These are phyloP conservation scores for Phthorimaea operculella DNA, from an alignment of 1,140 invertebrate genomes.

Conservation along the genomic window DNA sequence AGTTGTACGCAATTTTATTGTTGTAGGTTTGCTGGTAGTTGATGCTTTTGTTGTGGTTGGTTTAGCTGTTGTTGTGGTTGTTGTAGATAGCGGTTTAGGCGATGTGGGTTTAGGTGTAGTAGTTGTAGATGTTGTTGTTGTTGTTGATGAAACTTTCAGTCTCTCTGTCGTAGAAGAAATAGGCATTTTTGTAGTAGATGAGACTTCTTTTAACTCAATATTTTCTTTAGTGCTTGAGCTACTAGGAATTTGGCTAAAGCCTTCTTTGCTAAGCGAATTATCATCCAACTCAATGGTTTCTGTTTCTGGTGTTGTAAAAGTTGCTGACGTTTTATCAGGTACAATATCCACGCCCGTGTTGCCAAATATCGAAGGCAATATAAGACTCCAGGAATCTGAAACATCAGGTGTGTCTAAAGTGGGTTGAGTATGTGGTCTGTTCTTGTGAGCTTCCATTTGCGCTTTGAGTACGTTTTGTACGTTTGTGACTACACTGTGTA, in stretches of 20 bases:
- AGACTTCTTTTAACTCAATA: slow-evolving; percentile 15
- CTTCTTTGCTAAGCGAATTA: slow-evolving; percentile 46
- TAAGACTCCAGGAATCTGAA: slow-evolving; percentile 81
- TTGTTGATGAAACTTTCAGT: slow-evolving; percentile 17
- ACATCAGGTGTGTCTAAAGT: slow-evolving; percentile 76
- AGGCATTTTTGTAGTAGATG: slow-evolving; percentile 24
- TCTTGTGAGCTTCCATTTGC: slow-evolving; percentile 76
- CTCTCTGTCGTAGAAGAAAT: slow-evolving; percentile 11
- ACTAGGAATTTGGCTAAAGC: slow-evolving; percentile 29
- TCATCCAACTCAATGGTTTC: slow-evolving; percentile 64
- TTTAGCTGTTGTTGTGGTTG: slow-evolving; percentile 18
- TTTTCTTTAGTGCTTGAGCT: slow-evolving; percentile 22
- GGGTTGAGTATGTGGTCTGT: slow-evolving; percentile 69
- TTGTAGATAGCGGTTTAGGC: slow-evolving; percentile 19
- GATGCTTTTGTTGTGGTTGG: slow-evolving; percentile 24
- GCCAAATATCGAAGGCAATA: slow-evolving; percentile 80
- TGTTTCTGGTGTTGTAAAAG: slow-evolving; percentile 69
- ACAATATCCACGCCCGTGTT: slow-evolving; percentile 73
- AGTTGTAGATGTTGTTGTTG: slow-evolving; percentile 22
- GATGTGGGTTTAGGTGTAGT: slow-evolving; percentile 20
- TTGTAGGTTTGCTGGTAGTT: slow-evolving; percentile 22
- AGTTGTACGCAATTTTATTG: slow-evolving; percentile 26
- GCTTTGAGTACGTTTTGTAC: slow-evolving; percentile 84
- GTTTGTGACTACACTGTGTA: slow-evolving; percentile 81
- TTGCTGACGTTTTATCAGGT: slow-evolving; percentile 65